Evolutionary conservation across 2,797 vertebrate genomes (phyloP).

Genomic region (Falco rusticolus): DNA sequence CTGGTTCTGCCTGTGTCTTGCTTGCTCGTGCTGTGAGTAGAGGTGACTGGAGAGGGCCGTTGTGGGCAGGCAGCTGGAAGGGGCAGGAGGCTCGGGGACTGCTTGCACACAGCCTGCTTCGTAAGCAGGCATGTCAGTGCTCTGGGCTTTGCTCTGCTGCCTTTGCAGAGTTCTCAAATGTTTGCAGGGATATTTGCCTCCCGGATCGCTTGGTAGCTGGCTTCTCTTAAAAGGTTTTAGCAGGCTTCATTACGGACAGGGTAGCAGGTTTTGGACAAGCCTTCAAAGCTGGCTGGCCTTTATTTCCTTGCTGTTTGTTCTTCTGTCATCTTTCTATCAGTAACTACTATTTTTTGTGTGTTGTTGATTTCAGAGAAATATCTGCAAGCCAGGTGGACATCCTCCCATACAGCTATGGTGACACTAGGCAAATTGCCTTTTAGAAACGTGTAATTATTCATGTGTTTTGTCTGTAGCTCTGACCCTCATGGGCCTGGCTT

Average conservation of each 20-base stretch:
- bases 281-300: background rate
- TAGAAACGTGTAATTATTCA: background rate
- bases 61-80: background rate
- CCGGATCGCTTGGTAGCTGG: background rate
- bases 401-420: background rate
- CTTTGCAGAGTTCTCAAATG: background rate
- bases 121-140: background rate
- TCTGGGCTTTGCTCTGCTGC: slow-evolving; percentile 47
- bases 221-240: background rate
- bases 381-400: background rate
- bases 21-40: background rate
- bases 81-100: background rate
- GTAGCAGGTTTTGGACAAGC: slow-evolving; percentile 4
- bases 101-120: background rate
- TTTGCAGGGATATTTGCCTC: slow-evolving; percentile 3
- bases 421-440: slow-evolving; percentile 17
- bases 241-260: background rate
- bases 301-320: background rate
- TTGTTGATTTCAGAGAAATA: background rate
- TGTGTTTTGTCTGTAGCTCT: background rate
- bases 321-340: background rate
- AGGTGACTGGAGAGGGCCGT: background rate
- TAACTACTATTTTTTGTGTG: background rate
- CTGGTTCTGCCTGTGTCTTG: background rate
- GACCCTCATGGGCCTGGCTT: background rate